A percentile compares a stretch with the other conserved stretches of the same genome.
phyloP scores from a whole-genome alignment of 2,113 vertebrate genomes.

The Tetraodon nigroviridis region DNA sequence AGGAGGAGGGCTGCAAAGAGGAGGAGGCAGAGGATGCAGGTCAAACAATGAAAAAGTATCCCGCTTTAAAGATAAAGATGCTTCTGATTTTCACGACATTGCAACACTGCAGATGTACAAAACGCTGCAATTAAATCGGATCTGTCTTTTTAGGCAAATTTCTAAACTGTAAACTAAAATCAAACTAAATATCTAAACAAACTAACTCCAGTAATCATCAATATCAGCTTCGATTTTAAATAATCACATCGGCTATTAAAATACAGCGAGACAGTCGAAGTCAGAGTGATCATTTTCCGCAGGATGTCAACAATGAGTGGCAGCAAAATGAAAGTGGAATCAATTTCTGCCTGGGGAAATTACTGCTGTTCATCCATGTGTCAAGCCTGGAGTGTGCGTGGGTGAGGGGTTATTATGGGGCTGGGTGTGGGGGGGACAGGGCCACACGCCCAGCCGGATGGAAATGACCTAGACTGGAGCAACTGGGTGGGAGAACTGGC shows the following conservation, averaged over 20 bases:
- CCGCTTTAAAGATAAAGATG: too few relatives aligned
- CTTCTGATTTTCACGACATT: too few relatives aligned
- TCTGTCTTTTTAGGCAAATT: too few relatives aligned
- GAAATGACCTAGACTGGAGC: constrained; percentile 44
- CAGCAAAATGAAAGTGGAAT: constrained; percentile 53
- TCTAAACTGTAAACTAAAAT: too few relatives aligned
- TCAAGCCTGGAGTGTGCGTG: constrained; percentile 26
- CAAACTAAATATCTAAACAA: too few relatives aligned
- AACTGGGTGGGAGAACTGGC: constrained; percentile 27
- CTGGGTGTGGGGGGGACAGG: neutral
- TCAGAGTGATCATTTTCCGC: constrained; percentile 42
- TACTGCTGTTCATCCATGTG: constrained; percentile 54
- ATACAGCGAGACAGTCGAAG: constrained; percentile 4
- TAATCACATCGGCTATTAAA: neutral
- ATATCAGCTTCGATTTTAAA: neutral
- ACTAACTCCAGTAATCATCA: too few relatives aligned
- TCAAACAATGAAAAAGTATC: neutral
- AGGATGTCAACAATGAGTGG: constrained; percentile 39
- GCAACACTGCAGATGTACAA: too few relatives aligned
- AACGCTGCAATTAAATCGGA: too few relatives aligned
- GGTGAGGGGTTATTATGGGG: constrained; percentile 30
- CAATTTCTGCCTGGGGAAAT: constrained; percentile 62
- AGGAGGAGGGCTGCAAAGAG: neutral
- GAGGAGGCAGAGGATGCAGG: neutral
- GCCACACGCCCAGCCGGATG: constrained; percentile 29